phyloP scores from a whole-genome alignment of 2,797 vertebrate genomes.

The Threskiornis aethiopicus region DNA sequence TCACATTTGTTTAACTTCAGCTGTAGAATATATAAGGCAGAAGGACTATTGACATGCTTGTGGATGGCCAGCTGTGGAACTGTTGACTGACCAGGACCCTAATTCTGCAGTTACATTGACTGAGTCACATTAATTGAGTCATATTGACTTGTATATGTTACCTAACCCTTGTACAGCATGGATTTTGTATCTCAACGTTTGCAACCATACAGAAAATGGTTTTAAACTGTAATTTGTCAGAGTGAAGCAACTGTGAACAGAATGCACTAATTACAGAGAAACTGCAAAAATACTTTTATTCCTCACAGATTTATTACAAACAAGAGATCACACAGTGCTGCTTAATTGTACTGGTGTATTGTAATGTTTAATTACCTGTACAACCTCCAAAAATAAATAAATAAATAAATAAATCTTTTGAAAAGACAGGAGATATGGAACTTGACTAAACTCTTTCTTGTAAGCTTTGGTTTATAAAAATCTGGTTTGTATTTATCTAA shows the following conservation, averaged over 20 bases:
- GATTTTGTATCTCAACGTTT: conserved; percentile 57
- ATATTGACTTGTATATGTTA: conserved; percentile 83
- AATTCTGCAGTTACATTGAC: background rate
- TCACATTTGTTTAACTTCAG: background rate
- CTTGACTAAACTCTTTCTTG: background rate
- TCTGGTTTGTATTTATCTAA: background rate
- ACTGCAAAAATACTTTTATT: background rate
- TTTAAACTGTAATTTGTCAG: background rate
- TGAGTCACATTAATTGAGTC: conserved; percentile 66
- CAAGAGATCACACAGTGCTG: background rate
- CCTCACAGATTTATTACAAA: background rate
- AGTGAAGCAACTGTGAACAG: background rate
- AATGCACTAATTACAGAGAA: background rate
- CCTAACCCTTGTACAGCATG: conserved; percentile 60
- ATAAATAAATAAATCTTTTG: background rate
- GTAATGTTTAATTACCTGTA: background rate
- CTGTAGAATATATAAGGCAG: background rate
- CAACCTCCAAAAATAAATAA: background rate
- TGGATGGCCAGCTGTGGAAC: background rate
- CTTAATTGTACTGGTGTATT: background rate
- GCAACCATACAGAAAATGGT: background rate
- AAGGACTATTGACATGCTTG: background rate
- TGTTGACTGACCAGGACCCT: background rate
- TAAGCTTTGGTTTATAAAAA: background rate
- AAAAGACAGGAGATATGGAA: background rate